Evolutionary conservation across 30 jellyfish, hydroid and myxozoan species (phyloP), one percentile per base, ranked within the genome.

Genomic region (Euphysa ruthae): DNA sequence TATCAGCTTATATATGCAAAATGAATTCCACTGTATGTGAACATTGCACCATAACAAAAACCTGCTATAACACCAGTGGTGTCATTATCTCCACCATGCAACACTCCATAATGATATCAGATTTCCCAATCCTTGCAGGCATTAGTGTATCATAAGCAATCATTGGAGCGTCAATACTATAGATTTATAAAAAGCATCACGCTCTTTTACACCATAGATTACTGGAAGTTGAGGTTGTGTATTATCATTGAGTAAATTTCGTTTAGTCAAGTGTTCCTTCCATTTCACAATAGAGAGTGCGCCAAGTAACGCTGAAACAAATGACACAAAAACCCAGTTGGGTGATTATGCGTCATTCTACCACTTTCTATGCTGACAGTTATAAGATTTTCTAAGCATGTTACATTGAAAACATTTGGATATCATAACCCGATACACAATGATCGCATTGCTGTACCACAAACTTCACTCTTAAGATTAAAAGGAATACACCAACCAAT

Each of bases 11-110:
- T 85, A 60, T 15, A n/a, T n/a, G n/a, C n/a, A n/a, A 27, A 27
- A 1, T 94, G 94, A 14, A 88, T 90, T 32, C 85, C 93, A 54
- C 57, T 30, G 30, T 71, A 78, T 15, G 94, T 94, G 75, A 77
- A 71, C 73, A 66, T 49, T 4, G 97, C 97, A 19, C 97, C 97
- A 70, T 61, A 79, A 49, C 97, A 88, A 19, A 78, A 83, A 28
- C 93, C 97, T 4, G 97, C 97, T 14, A 80, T 88, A n/a, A 79
- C 93, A 49, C 97, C 97, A 16, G 97, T 79, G 26, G 97, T 79
- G 32, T 88, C 97, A 70, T 66, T 79, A 49, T 88, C 97, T 24
- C 97, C 97, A 7, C 93, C 80, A 32, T 88, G 97, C 4, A 88
- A 61, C 94, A 88, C 80, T 1, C 93, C 97, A 69, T 88, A 94